A percentile compares a stretch with the other conserved stretches of the same genome.
Conservation (phyloP, 2,888 invertebrate species). For the Rhagophthalmus giganteus region DNA sequence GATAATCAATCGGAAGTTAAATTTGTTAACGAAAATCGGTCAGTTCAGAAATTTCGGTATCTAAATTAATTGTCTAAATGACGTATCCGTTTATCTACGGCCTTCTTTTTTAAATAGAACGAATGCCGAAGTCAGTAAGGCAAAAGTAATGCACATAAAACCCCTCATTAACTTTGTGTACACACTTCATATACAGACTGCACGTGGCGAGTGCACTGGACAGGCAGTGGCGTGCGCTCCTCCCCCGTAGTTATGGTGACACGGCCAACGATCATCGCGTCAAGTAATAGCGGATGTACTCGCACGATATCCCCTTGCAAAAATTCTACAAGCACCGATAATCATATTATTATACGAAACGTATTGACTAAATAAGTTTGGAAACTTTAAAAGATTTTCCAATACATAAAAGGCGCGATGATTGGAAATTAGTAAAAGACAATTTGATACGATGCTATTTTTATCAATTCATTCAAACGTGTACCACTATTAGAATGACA, state of each 20-base stretch:
- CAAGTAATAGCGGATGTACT: background rate
- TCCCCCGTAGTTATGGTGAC: constrained; percentile 35
- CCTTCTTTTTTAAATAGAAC: constrained; percentile 2
- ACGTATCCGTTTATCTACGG: too few species aligned
- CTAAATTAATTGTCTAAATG: too few species aligned
- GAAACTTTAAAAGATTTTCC: constrained; percentile 1
- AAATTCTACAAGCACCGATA: background rate
- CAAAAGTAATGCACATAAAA: constrained; percentile 56
- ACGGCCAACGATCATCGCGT: constrained; percentile 11
- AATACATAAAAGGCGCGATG: too few species aligned
- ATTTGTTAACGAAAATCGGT: too few species aligned
- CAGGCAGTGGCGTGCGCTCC: constrained; percentile 45
- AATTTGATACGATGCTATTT: too few species aligned
- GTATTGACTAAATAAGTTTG: background rate
- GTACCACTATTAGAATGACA: too few species aligned
- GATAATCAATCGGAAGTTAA: too few species aligned
- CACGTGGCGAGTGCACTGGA: constrained; percentile 46
- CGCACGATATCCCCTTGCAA: background rate
- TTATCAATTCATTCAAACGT: too few species aligned
- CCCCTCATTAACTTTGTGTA: constrained; percentile 55
- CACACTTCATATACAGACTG: constrained; percentile 53
- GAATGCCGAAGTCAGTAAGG: constrained; percentile 54
- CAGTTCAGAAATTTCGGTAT: too few species aligned
- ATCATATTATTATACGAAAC: background rate
- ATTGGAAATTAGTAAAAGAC: too few species aligned